phyloP scores from a whole-genome alignment of 1,140 invertebrate genomes.

The Drosophila pruinosa region DNA sequence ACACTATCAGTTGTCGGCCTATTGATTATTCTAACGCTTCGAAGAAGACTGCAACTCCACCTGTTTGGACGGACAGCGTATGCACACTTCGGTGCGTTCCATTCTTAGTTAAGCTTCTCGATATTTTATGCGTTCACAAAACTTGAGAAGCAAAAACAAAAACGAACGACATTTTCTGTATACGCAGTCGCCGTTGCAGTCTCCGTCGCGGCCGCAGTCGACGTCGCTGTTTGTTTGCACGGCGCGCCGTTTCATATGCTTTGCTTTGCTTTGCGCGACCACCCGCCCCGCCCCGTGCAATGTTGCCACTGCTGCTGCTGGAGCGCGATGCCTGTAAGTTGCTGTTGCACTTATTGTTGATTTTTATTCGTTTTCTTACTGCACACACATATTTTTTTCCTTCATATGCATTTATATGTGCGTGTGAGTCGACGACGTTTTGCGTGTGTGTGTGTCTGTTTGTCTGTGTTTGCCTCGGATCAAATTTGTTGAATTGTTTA shows the following conservation, averaged over 20 bases:
- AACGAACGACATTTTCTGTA: conserved; percentile 70
- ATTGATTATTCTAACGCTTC: not conserved
- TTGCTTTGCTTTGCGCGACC: not conserved
- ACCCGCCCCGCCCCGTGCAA: not conserved
- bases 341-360: conserved; percentile 58
- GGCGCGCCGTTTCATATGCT: conserved; percentile 18
- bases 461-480: conserved; percentile 70
- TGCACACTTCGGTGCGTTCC: not conserved
- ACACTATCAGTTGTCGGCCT: not conserved
- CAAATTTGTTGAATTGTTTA: conserved; percentile 82
- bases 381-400: conserved; percentile 53
- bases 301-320: conserved; percentile 32
- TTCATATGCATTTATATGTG: conserved; percentile 75
- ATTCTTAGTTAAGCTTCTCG: conserved; percentile 19
- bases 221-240: conserved; percentile 38
- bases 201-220: conserved; percentile 12
- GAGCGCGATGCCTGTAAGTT: conserved; percentile 21
- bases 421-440: conserved; percentile 66
- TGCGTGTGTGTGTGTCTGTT: conserved; percentile 24
- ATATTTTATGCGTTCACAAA: conserved; percentile 71
- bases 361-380: conserved; percentile 60
- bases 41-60: too few species aligned
- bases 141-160: conserved; percentile 57
- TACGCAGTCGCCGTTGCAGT: conserved; percentile 31
- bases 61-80: not conserved